Evolutionary conservation across 2,888 invertebrate genomes (phyloP), one percentile per base, ranked within the genome.

Genomic region (Chaitophorus viminalis): DNA sequence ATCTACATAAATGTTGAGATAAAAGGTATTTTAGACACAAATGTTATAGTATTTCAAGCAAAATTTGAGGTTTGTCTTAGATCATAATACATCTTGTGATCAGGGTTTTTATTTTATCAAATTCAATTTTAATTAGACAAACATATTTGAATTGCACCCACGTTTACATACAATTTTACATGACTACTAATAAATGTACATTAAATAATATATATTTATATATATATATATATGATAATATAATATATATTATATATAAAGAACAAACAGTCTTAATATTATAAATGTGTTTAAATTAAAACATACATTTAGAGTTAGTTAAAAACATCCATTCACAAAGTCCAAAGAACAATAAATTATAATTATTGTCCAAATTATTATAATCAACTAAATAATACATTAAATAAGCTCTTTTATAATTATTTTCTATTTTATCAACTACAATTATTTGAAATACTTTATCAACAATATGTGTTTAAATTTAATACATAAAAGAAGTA

Each of bases 191-290:
- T 78, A 86, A 78, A 86, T 78, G 14, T 70, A 86, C 78, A 86
- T 72, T 54, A 65, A 46, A 82, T 82, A 52, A 54, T 52, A 17
- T 74, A 78, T 78, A 79, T 54, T 46, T 14, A 46, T 46, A 14
- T 46, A 46, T 11, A 46, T 46, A 46, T 14, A 14, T 39, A 46
- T 46, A 11, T 3, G 46, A 75, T 75, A 70, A n/a, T 52, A 74
- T 46, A 14, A 46, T 46, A 46, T 46, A 54, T 72, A 82, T 31
- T 39, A 46, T 75, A 84, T 78, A 78, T n/a, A 68, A 79, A 72
- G 85, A 68, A 68, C 77, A 86, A 60, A 83, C 86, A 86, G 86
- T 86, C 86, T 86, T 86, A 86, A 79, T 54, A 86, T 31, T 78
- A 86, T 70, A 65, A 84, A 65, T 52, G 29, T 72, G 54, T 75